These are phyloP conservation scores for human (Homo sapiens) DNA, from an alignment of 2,113 vertebrate genomes.

Conservation along the genomic window GRCh38 chr1:40213001-40213500, in stretches of 20 bases:
- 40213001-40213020: too few species aligned
- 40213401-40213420: conserved; percentile 17
- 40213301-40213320: background rate
- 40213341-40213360: background rate
- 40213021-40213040: too few species aligned
- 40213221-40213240: background rate
- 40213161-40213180: conserved; percentile 2
- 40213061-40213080: conserved; percentile 21
- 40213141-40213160: conserved; percentile 23
- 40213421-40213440: conserved; percentile 44
- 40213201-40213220: conserved; percentile 33
- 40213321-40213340: background rate
- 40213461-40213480: background rate
- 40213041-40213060: background rate
- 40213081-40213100: background rate
- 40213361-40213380: background rate
- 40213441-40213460: background rate
- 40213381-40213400: background rate
- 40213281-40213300: conserved; percentile 7
- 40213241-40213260: background rate
- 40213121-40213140: background rate
- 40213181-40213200: background rate
- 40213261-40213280: background rate
- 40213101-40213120: background rate
- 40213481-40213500: background rate